These are phyloP conservation scores for Philhelius pedissequus DNA, from an alignment of 2,888 invertebrate genomes.

Conservation along the genomic window DNA sequence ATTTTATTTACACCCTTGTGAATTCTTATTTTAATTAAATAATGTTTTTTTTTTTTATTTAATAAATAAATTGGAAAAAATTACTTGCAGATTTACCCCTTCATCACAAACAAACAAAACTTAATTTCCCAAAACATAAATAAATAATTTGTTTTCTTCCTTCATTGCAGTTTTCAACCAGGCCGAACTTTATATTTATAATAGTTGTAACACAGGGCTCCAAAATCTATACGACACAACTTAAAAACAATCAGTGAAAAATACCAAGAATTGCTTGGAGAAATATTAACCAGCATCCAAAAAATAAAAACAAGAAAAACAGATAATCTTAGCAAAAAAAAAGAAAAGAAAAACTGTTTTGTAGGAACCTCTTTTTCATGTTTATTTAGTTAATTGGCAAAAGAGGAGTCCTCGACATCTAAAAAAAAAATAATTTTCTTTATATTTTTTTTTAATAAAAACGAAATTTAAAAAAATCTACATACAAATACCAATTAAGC, in stretches of 20 bases:
- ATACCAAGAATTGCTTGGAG: conserved; percentile 36
- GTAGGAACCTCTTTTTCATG: conserved; percentile 63
- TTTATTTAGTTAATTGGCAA: conserved; percentile 67
- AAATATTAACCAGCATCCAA: conserved; percentile 19
- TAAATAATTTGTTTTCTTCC: background rate
- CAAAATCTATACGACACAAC: conserved; percentile 21
- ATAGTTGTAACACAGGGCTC: conserved; percentile 53
- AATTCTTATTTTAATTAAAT: background rate
- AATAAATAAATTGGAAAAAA: background rate
- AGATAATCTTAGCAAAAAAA: background rate
- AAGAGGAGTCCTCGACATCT: conserved; percentile 45
- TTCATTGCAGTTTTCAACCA: conserved; percentile 58
- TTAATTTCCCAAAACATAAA: background rate
- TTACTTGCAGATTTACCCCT: background rate
- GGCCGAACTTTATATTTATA: conserved; percentile 67
- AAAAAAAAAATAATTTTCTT: conserved; percentile 32
- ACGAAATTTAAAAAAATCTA: conserved; percentile 1
- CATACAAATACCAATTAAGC: conserved; percentile 29
- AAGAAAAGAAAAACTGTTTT: conserved; percentile 33
- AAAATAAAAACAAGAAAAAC: conserved; percentile 10
- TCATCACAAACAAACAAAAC: too few relatives aligned
- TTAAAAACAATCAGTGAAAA: conserved; percentile 45
- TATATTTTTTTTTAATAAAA: conserved; percentile 33
- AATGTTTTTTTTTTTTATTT: background rate
- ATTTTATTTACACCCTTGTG: background rate